A percentile compares a stretch with the other conserved stretches of the same genome.
phyloP scores from a whole-genome alignment of 2,113 vertebrate genomes.

The Myocastor coypus region DNA sequence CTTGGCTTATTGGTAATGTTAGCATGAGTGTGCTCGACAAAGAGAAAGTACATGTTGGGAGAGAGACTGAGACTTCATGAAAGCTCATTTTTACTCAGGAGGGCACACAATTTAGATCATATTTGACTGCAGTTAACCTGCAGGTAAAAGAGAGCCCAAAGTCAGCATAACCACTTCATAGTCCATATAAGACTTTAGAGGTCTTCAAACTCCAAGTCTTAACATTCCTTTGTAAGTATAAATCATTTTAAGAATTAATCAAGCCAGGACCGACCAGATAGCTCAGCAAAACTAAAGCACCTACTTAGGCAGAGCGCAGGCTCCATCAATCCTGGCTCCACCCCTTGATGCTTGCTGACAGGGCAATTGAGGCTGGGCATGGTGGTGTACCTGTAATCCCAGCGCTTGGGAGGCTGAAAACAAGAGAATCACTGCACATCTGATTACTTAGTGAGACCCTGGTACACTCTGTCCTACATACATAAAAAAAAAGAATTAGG shows the following conservation, averaged over 20 bases:
- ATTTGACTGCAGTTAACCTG: not conserved
- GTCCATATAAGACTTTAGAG: not conserved
- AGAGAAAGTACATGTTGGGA: not conserved
- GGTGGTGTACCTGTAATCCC: no score
- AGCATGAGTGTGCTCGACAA: not conserved
- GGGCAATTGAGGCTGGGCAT: no score
- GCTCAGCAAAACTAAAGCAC: not conserved
- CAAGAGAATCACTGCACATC: no score
- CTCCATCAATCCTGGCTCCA: no score
- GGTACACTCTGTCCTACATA: no score
- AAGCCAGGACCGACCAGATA: not conserved
- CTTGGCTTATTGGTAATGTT: not conserved
- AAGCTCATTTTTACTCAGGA: not conserved
- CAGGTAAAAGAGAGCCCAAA: not conserved
- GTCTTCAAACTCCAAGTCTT: not conserved
- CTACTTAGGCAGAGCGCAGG: not conserved
- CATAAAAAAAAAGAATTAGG: not conserved
- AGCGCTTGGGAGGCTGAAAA: no score
- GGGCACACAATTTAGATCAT: not conserved
- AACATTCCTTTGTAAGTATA: not conserved
- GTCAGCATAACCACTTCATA: not conserved
- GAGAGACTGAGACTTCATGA: not conserved
- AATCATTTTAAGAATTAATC: conserved; percentile 3
- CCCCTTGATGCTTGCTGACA: no score
- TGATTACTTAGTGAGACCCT: no score